Conservation (phyloP, 2,797 vertebrate species). For the Falco peregrinus region DNA sequence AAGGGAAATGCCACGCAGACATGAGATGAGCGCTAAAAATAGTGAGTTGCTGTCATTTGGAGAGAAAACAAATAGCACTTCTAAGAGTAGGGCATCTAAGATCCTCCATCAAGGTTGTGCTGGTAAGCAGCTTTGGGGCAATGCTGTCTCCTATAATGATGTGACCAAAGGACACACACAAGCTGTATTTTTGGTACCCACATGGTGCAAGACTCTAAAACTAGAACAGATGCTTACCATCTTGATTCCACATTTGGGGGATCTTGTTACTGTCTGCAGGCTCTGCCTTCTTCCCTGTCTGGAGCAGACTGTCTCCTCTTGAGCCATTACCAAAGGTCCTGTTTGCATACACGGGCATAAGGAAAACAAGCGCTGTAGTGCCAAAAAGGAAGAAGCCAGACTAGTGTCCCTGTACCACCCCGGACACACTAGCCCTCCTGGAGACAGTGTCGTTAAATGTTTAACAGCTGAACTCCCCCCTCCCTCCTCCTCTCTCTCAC, state of each 20-base stretch:
- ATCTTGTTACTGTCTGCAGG: slow-evolving; percentile 56
- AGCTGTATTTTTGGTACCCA: slow-evolving; percentile 55
- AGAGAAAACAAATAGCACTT: slow-evolving; percentile 38
- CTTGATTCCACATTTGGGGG: neutral
- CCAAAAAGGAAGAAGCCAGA: slow-evolving; percentile 15
- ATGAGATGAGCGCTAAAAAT: slow-evolving; percentile 60
- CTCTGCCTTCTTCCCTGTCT: slow-evolving; percentile 31
- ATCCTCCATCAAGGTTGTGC: slow-evolving; percentile 42
- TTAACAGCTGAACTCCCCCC: slow-evolving; percentile 39
- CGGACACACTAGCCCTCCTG: neutral
- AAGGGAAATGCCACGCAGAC: slow-evolving; percentile 57
- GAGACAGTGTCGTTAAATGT: neutral
- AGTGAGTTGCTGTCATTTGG: slow-evolving; percentile 53
- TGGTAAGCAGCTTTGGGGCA: slow-evolving; percentile 22
- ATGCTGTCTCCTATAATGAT: neutral
- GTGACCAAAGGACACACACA: slow-evolving; percentile 10
- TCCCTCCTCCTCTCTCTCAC: neutral
- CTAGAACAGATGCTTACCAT: neutral
- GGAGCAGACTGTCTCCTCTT: neutral
- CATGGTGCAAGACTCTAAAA: slow-evolving; percentile 43
- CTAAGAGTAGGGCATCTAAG: slow-evolving; percentile 14
- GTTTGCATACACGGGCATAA: neutral
- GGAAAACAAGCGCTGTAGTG: slow-evolving; percentile 1
- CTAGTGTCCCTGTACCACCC: slow-evolving; percentile 27
- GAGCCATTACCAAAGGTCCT: neutral